Conservation (phyloP, 2,797 vertebrate species). For the Acanthurus tractus region DNA sequence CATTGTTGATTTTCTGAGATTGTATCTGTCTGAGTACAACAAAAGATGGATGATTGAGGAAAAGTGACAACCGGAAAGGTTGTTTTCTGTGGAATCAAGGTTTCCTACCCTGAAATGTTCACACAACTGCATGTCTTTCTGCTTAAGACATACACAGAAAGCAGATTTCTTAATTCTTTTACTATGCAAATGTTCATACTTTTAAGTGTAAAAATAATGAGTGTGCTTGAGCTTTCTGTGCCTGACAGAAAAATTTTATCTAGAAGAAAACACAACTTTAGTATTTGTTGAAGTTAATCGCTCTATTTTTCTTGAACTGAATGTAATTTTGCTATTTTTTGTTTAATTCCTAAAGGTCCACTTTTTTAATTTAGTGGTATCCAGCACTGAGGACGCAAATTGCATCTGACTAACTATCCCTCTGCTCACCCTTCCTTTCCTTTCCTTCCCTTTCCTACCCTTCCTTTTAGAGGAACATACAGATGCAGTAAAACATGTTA, state of each 20-base stretch:
- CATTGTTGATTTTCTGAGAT: slow-evolving; percentile 43
- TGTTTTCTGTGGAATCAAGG: slow-evolving; percentile 45
- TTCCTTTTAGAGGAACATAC: no score
- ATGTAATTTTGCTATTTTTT: background rate
- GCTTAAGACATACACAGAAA: background rate
- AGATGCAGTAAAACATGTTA: no score
- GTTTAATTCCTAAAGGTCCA: no score
- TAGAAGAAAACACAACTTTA: background rate
- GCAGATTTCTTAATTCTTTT: background rate
- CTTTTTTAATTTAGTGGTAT: no score
- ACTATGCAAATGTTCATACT: background rate
- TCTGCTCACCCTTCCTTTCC: no score
- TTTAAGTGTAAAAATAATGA: slow-evolving; percentile 1
- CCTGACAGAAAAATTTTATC: background rate
- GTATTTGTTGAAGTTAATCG: slow-evolving; percentile 4
- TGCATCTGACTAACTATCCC: no score
- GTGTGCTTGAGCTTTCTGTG: background rate
- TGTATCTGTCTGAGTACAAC: slow-evolving; percentile 28
- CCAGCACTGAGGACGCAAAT: no score
- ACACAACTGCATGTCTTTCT: background rate
- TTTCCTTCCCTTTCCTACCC: no score
- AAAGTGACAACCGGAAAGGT: slow-evolving; percentile 62
- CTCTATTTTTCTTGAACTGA: background rate
- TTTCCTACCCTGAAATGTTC: slow-evolving; percentile 42
- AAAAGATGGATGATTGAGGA: slow-evolving; percentile 49